Percentiles rank a stretch among this genome's conserved stretches.
Evolutionary conservation across 2,113 vertebrate genomes (phyloP).

Genomic region (Podilymbus podiceps): DNA sequence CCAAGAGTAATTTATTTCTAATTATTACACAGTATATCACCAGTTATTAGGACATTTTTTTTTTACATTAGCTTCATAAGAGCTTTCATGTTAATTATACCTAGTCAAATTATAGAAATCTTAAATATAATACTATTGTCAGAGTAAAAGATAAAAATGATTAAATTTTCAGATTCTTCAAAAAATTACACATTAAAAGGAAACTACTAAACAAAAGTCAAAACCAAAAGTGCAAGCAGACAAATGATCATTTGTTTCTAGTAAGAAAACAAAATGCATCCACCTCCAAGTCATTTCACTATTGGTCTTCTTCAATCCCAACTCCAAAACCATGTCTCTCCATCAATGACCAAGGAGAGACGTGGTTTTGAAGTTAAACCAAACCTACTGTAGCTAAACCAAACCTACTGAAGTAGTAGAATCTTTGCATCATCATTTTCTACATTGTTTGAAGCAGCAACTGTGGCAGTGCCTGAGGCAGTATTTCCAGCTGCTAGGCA

Average conservation of each 20-base stretch:
- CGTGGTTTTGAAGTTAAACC: no score
- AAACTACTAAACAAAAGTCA: neutral
- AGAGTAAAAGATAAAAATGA: neutral
- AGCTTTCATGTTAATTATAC: neutral
- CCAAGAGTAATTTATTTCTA: neutral
- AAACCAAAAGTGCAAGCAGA: neutral
- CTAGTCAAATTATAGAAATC: neutral
- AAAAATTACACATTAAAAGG: neutral
- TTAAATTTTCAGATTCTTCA: neutral
- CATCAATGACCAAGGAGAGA: fast-evolving
- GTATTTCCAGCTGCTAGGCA: neutral
- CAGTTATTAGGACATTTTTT: neutral
- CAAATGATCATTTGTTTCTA: neutral
- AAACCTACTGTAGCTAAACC: no score
- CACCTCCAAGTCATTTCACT: neutral
- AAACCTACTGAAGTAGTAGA: neutral
- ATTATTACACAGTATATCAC: neutral
- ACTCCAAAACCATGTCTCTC: neutral
- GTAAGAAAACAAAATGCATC: neutral
- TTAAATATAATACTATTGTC: neutral
- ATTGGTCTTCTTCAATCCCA: neutral
- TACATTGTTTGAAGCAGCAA: neutral
- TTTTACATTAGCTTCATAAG: neutral
- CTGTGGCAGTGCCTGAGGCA: neutral
- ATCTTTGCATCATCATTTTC: neutral